phyloP scores from a whole-genome alignment of 2,113 vertebrate genomes.

The Seriola dumerili region DNA sequence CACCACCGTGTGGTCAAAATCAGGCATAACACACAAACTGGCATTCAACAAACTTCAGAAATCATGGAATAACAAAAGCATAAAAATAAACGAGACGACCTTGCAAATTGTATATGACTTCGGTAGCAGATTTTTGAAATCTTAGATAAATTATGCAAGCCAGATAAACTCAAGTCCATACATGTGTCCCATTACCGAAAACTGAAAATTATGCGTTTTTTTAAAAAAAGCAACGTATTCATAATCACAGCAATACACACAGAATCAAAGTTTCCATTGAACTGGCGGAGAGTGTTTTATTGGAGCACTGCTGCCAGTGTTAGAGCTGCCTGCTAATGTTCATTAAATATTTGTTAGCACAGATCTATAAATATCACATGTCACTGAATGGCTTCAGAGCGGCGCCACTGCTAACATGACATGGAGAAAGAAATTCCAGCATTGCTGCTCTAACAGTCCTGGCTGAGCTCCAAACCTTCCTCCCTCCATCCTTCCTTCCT shows the following conservation, averaged over 20 bases:
- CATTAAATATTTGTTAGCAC: conserved; percentile 88
- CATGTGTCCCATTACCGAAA: not conserved
- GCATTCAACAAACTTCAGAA: conserved; percentile 26
- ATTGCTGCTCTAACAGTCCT: conserved; percentile 40
- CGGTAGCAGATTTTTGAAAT: no score
- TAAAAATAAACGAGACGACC: not conserved
- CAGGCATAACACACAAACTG: not conserved
- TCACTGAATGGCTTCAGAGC: conserved; percentile 82
- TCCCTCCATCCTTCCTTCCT: conserved; percentile 3
- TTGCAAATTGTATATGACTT: not conserved
- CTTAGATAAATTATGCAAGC: not conserved
- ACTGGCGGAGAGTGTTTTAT: conserved; percentile 59
- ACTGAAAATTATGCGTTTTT: not conserved
- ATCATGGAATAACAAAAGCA: not conserved
- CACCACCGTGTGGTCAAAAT: conserved; percentile 64
- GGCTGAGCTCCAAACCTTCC: not conserved
- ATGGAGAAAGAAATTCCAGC: conserved; percentile 70
- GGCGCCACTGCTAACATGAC: conserved; percentile 81
- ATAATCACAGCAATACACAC: conserved; percentile 9
- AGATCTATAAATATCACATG: conserved; percentile 87
- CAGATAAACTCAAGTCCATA: not conserved
- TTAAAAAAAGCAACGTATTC: not conserved
- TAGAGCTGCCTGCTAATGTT: conserved; percentile 80
- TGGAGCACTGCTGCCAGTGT: conserved; percentile 61
- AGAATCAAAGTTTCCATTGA: conserved; percentile 55